A percentile compares a stretch with the other conserved stretches of the same genome.
Conservation (phyloP, 2,113 vertebrate genomes). For the Jacana jacana region DNA sequence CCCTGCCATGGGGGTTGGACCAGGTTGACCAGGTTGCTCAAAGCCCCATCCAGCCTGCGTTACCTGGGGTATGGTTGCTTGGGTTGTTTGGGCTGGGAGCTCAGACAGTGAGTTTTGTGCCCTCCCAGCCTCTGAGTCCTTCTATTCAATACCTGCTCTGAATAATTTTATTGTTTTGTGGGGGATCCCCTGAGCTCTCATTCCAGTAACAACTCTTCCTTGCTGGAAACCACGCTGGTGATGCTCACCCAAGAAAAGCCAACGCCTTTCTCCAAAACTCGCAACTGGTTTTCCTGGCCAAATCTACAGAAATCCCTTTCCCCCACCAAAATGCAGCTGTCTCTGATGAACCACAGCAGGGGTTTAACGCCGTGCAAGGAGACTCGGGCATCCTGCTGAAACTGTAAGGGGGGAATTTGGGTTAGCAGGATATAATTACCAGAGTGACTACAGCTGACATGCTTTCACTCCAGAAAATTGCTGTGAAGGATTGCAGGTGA, state of each 20-base stretch:
- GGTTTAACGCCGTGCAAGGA: not conserved
- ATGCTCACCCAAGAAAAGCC: not conserved
- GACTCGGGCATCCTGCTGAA: not conserved
- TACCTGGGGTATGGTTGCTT: not conserved
- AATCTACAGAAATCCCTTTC: not conserved
- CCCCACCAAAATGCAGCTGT: not conserved
- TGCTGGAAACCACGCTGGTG: not conserved
- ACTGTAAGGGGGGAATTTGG: not conserved
- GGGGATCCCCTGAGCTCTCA: not conserved
- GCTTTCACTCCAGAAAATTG: not conserved
- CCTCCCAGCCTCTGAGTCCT: not conserved
- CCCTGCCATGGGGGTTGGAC: not conserved
- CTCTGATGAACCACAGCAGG: not conserved
- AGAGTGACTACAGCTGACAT: not conserved
- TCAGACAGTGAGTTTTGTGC: not conserved
- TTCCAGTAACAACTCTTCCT: not conserved
- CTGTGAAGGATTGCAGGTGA: not conserved
- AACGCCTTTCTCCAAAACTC: not conserved
- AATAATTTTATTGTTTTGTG: not conserved
- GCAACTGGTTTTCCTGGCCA: not conserved
- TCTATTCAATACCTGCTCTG: not conserved
- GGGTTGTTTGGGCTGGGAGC: not conserved
- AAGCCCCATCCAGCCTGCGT: not conserved
- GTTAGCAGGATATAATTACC: not conserved
- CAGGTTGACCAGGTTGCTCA: not conserved